Evolutionary conservation across 2,113 vertebrate species (phyloP), one percentile per base, ranked within the genome.

Genomic region (Psettodes erumei): DNA sequence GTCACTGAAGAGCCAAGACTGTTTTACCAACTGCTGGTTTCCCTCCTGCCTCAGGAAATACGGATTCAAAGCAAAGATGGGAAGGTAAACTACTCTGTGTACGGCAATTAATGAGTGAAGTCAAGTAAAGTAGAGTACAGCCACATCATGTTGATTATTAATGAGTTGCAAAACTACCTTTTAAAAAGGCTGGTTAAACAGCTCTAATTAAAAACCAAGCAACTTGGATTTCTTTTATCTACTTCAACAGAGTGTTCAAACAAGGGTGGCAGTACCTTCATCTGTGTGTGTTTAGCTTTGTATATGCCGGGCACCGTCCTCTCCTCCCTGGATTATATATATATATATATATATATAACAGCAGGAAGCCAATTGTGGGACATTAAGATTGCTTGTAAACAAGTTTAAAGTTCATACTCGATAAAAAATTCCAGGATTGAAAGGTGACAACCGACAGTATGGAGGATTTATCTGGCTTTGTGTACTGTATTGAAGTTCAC

Each of bases 361-460:
- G 21, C 55, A 12, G 21, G 28, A 50, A 5, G 37, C n/a, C n/a
- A n/a, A 19, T 47, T n/a, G 60, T 45, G 35, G 18, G 45, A 25
- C 61, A 67, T 59, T 76, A 11, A 27, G 11, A 37, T n/a, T n/a
- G 21, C 64, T 32, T 32, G 30, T 35, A 23, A 81, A 37, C 42
- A 51, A 38, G 75, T 64, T 62, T 62, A 67, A 62, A 75, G 65
- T 74, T 77, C 37, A 64, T 9, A 40, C 21, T 28, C 38, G 21
- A 1, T 8, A 18, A 40, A 62, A 58, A 28, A 47, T 40, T 53
- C 27, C n/a, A n/a, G 54, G 64, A 55, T 54, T 56, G 56, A 42
- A 32, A 65, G 65, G 58, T 54, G 58, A 54, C 47, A 30, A 19
- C 4, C 55, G 16, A 1, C 23, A 12, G 2, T n/a, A 4, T 0